These are phyloP conservation scores for Chloroceryle inda DNA, from an alignment of 2,797 vertebrate genomes.

Conservation along the genomic window DNA sequence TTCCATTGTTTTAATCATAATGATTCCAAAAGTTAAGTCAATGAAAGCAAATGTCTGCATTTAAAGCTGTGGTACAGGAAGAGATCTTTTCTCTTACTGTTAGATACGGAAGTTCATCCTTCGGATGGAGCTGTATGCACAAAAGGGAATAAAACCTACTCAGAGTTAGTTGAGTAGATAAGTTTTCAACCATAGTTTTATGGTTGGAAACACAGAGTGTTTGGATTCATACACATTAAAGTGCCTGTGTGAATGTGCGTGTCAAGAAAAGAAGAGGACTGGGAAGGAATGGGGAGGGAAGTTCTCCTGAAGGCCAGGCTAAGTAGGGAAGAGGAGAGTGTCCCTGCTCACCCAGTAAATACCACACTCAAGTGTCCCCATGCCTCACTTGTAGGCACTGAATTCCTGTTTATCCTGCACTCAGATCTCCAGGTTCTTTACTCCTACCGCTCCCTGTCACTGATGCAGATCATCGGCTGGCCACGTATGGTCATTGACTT, in stretches of 20 bases:
- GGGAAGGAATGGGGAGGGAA: not conserved
- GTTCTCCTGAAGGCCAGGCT: not conserved
- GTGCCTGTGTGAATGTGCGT: rapidly evolving
- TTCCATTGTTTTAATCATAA: not conserved
- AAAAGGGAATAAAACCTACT: not conserved
- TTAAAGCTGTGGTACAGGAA: not conserved
- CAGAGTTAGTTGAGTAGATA: not conserved
- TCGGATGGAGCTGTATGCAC: not conserved
- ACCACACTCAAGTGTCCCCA: not conserved
- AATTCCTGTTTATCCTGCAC: not conserved
- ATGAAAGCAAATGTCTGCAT: not conserved
- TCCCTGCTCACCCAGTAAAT: not conserved
- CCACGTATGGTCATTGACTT: rapidly evolving
- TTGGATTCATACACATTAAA: not conserved
- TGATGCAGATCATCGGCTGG: not conserved
- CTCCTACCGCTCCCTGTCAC: not conserved
- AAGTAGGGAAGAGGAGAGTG: not conserved
- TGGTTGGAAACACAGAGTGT: not conserved
- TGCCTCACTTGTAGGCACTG: not conserved
- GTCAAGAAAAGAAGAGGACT: not conserved
- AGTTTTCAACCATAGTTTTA: not conserved
- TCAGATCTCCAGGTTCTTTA: not conserved
- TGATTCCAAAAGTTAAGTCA: not conserved
- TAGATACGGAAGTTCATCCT: not conserved
- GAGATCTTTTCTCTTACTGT: not conserved